Conservation (phyloP, 1,140 invertebrate species). For the Magallana ariakensis region DNA sequence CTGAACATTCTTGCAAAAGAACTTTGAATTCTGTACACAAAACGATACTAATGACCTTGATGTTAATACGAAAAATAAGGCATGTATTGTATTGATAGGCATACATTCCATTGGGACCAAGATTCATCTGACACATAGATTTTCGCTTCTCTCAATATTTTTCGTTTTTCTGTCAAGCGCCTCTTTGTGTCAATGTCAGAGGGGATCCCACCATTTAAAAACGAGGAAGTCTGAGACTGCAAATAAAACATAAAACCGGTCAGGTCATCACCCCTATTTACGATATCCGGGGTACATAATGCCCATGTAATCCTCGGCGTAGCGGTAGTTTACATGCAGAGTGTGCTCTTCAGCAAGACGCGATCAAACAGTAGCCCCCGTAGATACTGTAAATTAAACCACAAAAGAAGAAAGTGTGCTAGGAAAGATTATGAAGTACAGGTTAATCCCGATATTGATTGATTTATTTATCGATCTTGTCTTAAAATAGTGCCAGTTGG, state of each 20-base stretch:
- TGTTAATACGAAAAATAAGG: neutral
- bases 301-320: conserved; percentile 7
- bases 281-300: conserved; percentile 35
- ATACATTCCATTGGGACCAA: neutral
- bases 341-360: neutral
- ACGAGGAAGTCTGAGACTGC: conserved; percentile 22
- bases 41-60: no score
- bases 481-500: neutral
- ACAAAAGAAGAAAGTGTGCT: conserved; percentile 19
- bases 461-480: conserved; percentile 17
- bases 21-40: no score
- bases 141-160: conserved; percentile 7
- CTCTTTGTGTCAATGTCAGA: conserved; percentile 18
- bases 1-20: no score
- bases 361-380: neutral
- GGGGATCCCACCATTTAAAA: conserved; percentile 21
- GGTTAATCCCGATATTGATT: conserved; percentile 25
- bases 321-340: conserved; percentile 3
- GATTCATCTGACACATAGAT: conserved; percentile 7
- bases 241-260: conserved; percentile 32
- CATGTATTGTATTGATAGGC: conserved; percentile 10
- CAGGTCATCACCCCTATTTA: conserved; percentile 7
- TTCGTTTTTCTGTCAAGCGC: conserved; percentile 10
- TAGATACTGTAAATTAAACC: conserved; percentile 13
- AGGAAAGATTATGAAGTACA: conserved; percentile 27